Base-by-base conservation (phyloP, 1,140 invertebrate species). In the Cherax quadricarinatus region DNA sequence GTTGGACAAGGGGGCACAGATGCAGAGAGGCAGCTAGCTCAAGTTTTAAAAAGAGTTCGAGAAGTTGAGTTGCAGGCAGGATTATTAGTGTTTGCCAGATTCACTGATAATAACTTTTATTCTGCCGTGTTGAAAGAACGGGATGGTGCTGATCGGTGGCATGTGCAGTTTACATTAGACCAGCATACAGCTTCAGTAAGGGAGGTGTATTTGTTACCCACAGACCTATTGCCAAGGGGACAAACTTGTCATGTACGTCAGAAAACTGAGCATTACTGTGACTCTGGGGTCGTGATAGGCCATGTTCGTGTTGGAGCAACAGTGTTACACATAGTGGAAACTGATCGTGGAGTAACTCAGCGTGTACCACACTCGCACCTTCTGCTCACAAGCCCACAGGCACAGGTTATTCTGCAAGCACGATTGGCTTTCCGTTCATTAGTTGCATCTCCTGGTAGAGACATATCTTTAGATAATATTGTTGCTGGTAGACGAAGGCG, bases 381-480 rank as follows among this genome's bases (percentile, higher is more conserved):
- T 1, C 51, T 92, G 14, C 78, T 93, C 24, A 93, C 80, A 41
- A 41, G 86, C 14, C 57, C 66, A 10, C 91, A 92, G 49, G 93
- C 93, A 48, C 78, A 93, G 18, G 79, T 73, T 60, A 88, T 93
- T 21, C 66, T 92, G 1, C 85, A 92, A 66, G 90, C 93, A 21
- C 73, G 93, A 79, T 81, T 82, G 24, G 73, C 87, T 57, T 92
- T 92, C 30, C 93, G 92, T 53, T 89, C 87, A 10, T 85, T 92
- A 70, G 92, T 93, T 4, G 93, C 92, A 30, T 93, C 93, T 9
- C 86, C 93, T 6, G 93, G 93, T 21, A 80, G 87, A 41, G 93
- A 93, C 4, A 87, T 93, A 12, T 93, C 93, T 62, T 80, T 93
- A 51, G 92, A 93, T 83, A 93, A 93, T 53, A 93, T 93, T 24